Conservation (phyloP, 2,888 invertebrate species). For the Nephrotoma appendiculata region DNA sequence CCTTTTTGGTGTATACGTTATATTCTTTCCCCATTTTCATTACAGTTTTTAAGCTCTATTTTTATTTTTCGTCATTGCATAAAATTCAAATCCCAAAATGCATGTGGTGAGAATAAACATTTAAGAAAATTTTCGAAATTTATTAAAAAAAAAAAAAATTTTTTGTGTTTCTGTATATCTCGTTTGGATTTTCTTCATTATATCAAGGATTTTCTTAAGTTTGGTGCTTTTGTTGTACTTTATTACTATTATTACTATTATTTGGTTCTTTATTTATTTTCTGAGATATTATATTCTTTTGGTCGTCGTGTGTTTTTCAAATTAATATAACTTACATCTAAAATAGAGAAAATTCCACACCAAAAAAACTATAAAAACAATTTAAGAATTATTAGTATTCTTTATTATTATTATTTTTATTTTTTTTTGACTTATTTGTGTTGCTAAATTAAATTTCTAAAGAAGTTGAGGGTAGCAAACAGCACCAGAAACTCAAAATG, state of each 20-base stretch:
- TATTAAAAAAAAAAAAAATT: neutral
- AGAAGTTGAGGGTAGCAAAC: neutral
- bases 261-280: neutral
- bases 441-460: neutral
- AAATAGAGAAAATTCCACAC: neutral
- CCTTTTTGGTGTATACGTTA: neutral
- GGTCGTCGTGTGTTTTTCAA: neutral
- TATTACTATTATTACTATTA: neutral
- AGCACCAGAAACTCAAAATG: neutral
- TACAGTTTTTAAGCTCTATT: neutral
- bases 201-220: neutral
- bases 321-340: neutral
- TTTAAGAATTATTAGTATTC: neutral
- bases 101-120: slow-evolving; percentile 2
- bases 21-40: neutral
- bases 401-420: neutral
- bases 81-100: slow-evolving; percentile 3
- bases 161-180: neutral
- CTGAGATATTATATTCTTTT: neutral
- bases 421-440: neutral
- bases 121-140: neutral
- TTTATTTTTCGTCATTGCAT: neutral
- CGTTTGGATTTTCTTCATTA: neutral
- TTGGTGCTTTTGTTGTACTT: neutral
- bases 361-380: neutral